Evolutionary conservation across 2,797 vertebrate species (phyloP).

Genomic region (Antennarius maculatus): DNA sequence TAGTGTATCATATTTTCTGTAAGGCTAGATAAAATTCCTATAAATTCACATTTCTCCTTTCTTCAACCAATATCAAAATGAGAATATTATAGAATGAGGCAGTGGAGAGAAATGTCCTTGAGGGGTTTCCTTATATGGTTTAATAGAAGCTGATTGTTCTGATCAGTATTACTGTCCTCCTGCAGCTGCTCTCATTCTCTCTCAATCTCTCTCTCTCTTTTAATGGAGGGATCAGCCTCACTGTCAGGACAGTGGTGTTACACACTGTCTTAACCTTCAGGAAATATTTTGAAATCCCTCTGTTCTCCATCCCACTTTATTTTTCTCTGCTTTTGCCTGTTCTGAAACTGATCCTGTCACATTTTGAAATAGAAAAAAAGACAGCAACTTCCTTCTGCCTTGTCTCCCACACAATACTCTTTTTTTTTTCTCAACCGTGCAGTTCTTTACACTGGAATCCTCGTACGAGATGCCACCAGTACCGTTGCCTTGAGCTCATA

Average conservation of each 20-base stretch:
- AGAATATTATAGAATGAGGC: slow-evolving; percentile 28
- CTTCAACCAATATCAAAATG: slow-evolving; percentile 7
- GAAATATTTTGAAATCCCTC: slow-evolving; percentile 6
- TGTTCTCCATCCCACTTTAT: background rate
- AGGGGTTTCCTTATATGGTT: slow-evolving; percentile 21
- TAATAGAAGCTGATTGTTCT: slow-evolving; percentile 54
- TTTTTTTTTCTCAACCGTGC: background rate
- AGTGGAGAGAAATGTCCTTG: slow-evolving; percentile 30
- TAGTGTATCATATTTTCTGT: background rate
- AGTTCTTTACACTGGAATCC: background rate
- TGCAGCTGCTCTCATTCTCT: slow-evolving; percentile 8
- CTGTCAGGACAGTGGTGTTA: slow-evolving; percentile 8
- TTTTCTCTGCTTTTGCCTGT: slow-evolving; percentile 5
- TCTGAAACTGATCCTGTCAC: slow-evolving; percentile 11
- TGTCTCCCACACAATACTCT: background rate
- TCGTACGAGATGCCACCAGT: background rate
- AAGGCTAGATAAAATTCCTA: slow-evolving; percentile 7
- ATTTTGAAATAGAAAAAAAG: background rate
- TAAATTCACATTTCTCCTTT: background rate
- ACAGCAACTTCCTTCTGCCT: background rate
- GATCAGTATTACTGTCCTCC: slow-evolving; percentile 40
- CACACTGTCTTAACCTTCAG: slow-evolving; percentile 31
- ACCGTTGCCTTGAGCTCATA: too few relatives aligned
- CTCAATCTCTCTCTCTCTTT: slow-evolving; percentile 7
- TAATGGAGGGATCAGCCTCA: slow-evolving; percentile 22